phyloP scores from a whole-genome alignment of 2,113 vertebrate species.

The Miniopterus natalensis region DNA sequence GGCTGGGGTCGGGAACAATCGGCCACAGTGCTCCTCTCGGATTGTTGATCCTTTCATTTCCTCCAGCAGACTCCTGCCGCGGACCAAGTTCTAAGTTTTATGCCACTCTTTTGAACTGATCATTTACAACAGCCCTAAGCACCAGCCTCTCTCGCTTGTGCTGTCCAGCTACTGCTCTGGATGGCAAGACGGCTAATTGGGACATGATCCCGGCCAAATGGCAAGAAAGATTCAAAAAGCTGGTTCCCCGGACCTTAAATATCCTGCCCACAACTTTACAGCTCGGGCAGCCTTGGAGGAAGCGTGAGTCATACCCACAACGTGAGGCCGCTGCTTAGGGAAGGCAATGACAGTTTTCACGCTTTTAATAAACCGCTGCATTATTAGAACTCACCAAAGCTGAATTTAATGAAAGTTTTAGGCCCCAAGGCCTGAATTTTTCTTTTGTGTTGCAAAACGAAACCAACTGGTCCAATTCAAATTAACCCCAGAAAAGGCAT shows the following conservation, averaged over 20 bases:
- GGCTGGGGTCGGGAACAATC: slow-evolving; percentile 87
- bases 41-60: slow-evolving; percentile 91
- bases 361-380: slow-evolving; percentile 81
- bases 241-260: slow-evolving; percentile 66
- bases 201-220: slow-evolving; percentile 77
- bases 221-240: slow-evolving; percentile 67
- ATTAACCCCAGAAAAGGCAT: slow-evolving; percentile 44
- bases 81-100: slow-evolving; percentile 81
- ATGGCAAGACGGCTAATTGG: slow-evolving; percentile 81
- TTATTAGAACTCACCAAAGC: slow-evolving; percentile 78
- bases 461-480: slow-evolving; percentile 46
- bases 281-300: slow-evolving; percentile 63
- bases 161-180: slow-evolving; percentile 77
- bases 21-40: slow-evolving; percentile 86
- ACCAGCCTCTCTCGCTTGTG: slow-evolving; percentile 57
- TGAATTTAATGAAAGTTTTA: slow-evolving; percentile 77
- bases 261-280: slow-evolving; percentile 81
- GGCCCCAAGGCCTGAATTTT: slow-evolving; percentile 67
- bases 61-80: slow-evolving; percentile 87
- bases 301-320: slow-evolving; percentile 74
- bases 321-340: slow-evolving; percentile 62
- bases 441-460: slow-evolving; percentile 63
- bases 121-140: slow-evolving; percentile 80
- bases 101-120: slow-evolving; percentile 84
- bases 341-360: slow-evolving; percentile 82